Percentiles rank a stretch among this genome's conserved stretches.
These are phyloP conservation scores for Crotalus tigris DNA, from an alignment of 2,113 vertebrate species.

Conservation along the genomic window DNA sequence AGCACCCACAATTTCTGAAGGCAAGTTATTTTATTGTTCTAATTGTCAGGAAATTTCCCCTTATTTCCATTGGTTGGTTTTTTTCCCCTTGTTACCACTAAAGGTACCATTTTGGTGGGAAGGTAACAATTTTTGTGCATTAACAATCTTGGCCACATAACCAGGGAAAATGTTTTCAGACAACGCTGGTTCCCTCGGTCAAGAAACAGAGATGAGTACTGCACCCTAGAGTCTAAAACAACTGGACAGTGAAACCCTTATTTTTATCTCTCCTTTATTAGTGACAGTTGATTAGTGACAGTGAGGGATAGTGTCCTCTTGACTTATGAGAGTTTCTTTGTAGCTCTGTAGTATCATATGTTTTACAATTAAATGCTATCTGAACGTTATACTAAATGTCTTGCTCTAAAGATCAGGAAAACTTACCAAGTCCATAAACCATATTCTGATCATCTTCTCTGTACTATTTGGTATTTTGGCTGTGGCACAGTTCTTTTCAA, in stretches of 20 bases:
- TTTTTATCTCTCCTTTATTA: background rate
- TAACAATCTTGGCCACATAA: background rate
- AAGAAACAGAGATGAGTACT: background rate
- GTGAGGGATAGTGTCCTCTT: background rate
- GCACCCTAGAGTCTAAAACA: background rate
- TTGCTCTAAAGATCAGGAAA: background rate
- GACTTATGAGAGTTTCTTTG: background rate
- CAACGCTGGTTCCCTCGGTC: background rate
- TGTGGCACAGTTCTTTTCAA: background rate
- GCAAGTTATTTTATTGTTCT: background rate
- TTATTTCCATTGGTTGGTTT: background rate
- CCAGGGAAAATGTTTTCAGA: background rate
- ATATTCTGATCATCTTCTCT: slow-evolving; percentile 5
- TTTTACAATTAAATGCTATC: slow-evolving; percentile 4
- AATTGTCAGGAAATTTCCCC: background rate
- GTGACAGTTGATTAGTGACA: background rate
- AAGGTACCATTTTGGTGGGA: background rate
- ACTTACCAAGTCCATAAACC: background rate
- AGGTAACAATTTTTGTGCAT: background rate
- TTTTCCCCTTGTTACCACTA: background rate
- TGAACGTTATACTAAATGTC: slow-evolving; percentile 12
- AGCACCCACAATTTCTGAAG: background rate
- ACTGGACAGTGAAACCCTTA: background rate
- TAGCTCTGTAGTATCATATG: background rate
- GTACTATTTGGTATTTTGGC: slow-evolving; percentile 18